A percentile compares a stretch with the other conserved stretches of the same genome.
Conservation (phyloP, 2,797 vertebrate genomes). For the Iguana delicatissima region DNA sequence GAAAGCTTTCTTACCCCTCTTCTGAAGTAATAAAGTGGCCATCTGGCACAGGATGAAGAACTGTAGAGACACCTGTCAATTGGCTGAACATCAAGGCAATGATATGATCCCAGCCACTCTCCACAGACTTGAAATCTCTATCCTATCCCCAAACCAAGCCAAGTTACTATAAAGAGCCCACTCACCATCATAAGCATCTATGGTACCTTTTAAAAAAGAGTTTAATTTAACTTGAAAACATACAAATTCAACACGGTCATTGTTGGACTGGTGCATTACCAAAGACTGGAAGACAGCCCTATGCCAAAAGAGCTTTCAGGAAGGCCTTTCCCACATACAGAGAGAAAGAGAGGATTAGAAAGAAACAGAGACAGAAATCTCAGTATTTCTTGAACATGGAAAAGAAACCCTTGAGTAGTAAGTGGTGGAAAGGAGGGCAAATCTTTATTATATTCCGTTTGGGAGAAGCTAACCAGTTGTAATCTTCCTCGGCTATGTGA, state of each 20-base stretch:
- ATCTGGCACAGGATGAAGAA: not conserved
- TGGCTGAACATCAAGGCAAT: not conserved
- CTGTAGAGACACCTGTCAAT: conserved; percentile 1
- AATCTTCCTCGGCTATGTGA: not conserved
- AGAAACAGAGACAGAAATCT: not conserved
- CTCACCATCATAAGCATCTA: not conserved
- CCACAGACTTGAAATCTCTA: not conserved
- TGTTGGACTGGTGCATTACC: not conserved
- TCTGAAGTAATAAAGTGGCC: not conserved
- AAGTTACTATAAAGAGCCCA: not conserved
- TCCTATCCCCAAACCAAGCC: not conserved
- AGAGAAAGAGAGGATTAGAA: not conserved
- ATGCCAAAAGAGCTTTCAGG: not conserved
- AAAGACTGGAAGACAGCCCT: not conserved
- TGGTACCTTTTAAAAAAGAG: not conserved
- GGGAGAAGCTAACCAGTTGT: not conserved
- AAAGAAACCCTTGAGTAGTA: not conserved
- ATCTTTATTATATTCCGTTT: not conserved
- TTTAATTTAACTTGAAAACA: not conserved
- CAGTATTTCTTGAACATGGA: not conserved
- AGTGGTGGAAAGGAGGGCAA: not conserved
- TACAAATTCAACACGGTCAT: not conserved
- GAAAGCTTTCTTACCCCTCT: not conserved
- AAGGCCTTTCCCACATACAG: not conserved
- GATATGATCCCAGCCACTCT: not conserved